Evolutionary conservation across 2,888 invertebrate species (phyloP).

Genomic region (Athalia circularis): DNA sequence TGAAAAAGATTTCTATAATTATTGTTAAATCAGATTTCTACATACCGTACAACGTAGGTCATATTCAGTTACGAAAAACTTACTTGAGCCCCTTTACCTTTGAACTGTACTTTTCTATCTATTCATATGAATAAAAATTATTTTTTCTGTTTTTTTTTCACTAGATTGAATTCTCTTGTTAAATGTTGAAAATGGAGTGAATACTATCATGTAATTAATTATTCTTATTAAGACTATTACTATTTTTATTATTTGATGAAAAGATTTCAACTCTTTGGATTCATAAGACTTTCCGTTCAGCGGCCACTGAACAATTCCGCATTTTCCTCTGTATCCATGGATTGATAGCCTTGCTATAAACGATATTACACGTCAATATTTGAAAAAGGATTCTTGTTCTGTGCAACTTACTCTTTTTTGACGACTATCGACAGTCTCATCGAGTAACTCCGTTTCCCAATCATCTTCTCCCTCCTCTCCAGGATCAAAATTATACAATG

Average conservation of each 20-base stretch:
- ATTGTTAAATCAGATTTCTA: constrained; percentile 10
- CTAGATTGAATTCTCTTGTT: constrained; percentile 31
- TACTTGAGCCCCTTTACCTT: constrained; percentile 28
- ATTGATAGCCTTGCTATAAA: constrained; percentile 70
- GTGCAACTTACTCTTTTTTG: constrained; percentile 67
- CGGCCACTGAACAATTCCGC: constrained; percentile 67
- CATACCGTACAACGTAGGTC: constrained; percentile 3
- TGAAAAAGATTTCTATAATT: not conserved
- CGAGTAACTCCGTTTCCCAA: constrained; percentile 80
- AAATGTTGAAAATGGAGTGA: constrained; percentile 33
- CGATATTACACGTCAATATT: constrained; percentile 59
- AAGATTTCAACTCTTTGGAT: constrained; percentile 27
- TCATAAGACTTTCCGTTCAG: constrained; percentile 54
- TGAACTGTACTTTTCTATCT: constrained; percentile 28
- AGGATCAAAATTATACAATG: constrained; percentile 82
- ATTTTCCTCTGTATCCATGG: constrained; percentile 70
- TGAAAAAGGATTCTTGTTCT: constrained; percentile 51
- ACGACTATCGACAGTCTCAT: constrained; percentile 67
- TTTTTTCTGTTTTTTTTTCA: not conserved
- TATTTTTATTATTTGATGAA: constrained; percentile 16
- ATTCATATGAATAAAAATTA: constrained; percentile 22
- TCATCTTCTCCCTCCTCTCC: constrained; percentile 81
- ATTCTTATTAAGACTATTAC: not conserved
- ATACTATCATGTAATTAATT: constrained; percentile 27
- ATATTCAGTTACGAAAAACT: constrained; percentile 19